These are phyloP conservation scores for Strigops habroptila DNA, from an alignment of 2,113 vertebrate species.

Conservation along the genomic window DNA sequence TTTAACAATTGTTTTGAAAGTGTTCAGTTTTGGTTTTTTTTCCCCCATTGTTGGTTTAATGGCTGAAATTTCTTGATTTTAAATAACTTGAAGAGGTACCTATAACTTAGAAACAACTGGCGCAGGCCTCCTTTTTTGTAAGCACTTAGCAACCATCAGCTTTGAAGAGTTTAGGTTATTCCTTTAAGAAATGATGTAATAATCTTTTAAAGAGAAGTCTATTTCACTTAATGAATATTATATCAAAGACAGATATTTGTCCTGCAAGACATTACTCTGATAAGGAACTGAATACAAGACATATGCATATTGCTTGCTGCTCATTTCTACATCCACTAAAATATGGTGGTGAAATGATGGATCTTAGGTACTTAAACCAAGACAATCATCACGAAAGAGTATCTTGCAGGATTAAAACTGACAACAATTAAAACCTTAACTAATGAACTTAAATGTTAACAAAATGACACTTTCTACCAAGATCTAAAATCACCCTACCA, in stretches of 20 bases:
- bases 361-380: not conserved
- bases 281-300: not conserved
- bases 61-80: not conserved
- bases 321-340: not conserved
- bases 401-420: not conserved
- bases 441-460: not conserved
- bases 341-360: not conserved
- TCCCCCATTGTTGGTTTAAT: not conserved
- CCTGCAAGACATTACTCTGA: not conserved
- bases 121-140: not conserved
- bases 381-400: not conserved
- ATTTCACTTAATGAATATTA: not conserved
- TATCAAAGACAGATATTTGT: not conserved
- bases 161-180: not conserved
- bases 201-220: not conserved
- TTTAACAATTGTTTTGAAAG: not conserved
- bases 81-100: not conserved
- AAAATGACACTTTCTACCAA: not conserved
- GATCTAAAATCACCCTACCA: not conserved
- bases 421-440: not conserved
- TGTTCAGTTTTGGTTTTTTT: not conserved
- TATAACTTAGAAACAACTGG: not conserved
- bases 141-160: not conserved
- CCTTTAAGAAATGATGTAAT: not conserved
- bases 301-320: not conserved